These are phyloP conservation scores for Noctua fimbriata DNA, from an alignment of 2,888 invertebrate genomes.

Conservation along the genomic window DNA sequence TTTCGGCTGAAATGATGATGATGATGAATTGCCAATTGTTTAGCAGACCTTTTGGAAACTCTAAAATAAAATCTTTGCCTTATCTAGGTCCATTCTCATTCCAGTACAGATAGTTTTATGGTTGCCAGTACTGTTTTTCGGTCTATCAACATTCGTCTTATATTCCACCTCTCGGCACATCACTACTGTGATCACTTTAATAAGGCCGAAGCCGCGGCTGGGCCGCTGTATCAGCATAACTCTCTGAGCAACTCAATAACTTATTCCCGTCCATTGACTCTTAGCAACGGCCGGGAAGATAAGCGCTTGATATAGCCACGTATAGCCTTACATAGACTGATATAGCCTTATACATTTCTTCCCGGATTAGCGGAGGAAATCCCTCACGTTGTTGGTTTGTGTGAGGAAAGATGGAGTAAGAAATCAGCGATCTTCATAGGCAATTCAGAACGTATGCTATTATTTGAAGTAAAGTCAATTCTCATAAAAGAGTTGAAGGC, in stretches of 20 bases:
- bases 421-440: neutral
- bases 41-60: neutral
- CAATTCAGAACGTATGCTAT: neutral
- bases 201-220: neutral
- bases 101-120: neutral
- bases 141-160: neutral
- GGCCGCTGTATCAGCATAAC: constrained; percentile 26
- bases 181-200: constrained; percentile 27
- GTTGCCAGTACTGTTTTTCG: neutral
- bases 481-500: neutral
- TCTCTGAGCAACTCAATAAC: constrained; percentile 42
- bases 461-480: neutral
- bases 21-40: neutral
- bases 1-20: too few relatives aligned
- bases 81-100: neutral
- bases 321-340: constrained; percentile 8
- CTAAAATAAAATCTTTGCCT: neutral
- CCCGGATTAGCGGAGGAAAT: constrained; percentile 12
- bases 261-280: constrained; percentile 58
- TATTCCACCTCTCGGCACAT: neutral
- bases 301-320: constrained; percentile 26
- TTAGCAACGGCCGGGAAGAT: constrained; percentile 32
- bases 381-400: constrained; percentile 7
- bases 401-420: neutral
- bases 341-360: constrained; percentile 19